phyloP scores from a whole-genome alignment of 2,888 invertebrate species.

The Pristionchus arcanus region DNA sequence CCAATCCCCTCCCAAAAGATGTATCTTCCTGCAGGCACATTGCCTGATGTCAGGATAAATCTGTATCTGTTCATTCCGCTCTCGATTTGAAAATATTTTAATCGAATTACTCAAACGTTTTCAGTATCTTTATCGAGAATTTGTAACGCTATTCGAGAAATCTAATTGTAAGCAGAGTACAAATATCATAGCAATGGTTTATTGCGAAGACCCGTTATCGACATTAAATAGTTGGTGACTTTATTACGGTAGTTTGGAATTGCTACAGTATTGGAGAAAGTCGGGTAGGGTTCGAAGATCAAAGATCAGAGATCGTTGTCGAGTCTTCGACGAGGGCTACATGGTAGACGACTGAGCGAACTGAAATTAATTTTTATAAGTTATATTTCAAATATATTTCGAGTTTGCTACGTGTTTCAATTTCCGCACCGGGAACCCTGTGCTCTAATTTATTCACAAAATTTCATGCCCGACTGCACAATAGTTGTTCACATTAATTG shows the following conservation, averaged over 20 bases:
- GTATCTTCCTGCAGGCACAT: too few relatives aligned
- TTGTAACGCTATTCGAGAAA: background rate
- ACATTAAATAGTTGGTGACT: background rate
- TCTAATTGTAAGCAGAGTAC: background rate
- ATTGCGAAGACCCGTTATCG: background rate
- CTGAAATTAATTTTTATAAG: background rate
- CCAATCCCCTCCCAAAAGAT: too few relatives aligned
- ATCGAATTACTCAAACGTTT: too few relatives aligned
- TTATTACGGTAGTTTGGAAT: background rate
- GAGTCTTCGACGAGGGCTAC: background rate
- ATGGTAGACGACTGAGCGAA: background rate
- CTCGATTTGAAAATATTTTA: background rate
- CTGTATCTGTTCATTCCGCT: background rate
- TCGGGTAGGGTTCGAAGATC: background rate
- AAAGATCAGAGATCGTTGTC: background rate
- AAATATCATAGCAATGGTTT: background rate
- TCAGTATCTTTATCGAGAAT: slow-evolving; percentile 3
- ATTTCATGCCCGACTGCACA: background rate
- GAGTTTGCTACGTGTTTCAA: background rate
- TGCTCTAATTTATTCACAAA: background rate
- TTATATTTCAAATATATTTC: background rate
- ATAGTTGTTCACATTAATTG: background rate
- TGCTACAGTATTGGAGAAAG: background rate
- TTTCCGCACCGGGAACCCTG: background rate
- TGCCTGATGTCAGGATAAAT: too few relatives aligned